These are phyloP conservation scores for Parus major DNA, from an alignment of 2,113 vertebrate genomes.

Conservation along the genomic window DNA sequence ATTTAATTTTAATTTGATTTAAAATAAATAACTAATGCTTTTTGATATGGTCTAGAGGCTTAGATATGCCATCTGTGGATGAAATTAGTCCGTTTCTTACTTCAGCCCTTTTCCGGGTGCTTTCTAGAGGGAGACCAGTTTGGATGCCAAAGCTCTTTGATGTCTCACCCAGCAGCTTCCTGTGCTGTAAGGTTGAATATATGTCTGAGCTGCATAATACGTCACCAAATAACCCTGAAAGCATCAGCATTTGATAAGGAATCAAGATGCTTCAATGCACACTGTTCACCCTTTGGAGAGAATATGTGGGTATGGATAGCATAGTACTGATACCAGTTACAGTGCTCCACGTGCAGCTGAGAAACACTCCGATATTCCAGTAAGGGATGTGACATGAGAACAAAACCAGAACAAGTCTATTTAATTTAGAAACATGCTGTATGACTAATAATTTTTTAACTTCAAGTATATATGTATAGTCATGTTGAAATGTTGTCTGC, in stretches of 20 bases:
- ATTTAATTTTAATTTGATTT: neutral
- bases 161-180: neutral
- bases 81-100: neutral
- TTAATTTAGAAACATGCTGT: neutral
- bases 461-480: neutral
- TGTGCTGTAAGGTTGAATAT: neutral
- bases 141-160: neutral
- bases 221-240: neutral
- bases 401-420: neutral
- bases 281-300: neutral
- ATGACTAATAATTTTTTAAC: neutral
- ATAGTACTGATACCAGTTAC: neutral
- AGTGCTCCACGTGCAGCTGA: neutral
- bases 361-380: neutral
- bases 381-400: neutral
- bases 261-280: neutral
- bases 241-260: neutral
- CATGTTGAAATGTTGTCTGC: neutral
- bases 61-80: neutral
- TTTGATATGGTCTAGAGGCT: neutral
- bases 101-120: neutral
- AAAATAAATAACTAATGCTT: neutral
- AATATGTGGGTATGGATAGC: fast-evolving
- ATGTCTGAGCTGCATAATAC: neutral
- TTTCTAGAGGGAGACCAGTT: neutral